These are phyloP conservation scores for Champsocephalus esox DNA, from an alignment of 2,797 vertebrate genomes.

Conservation along the genomic window DNA sequence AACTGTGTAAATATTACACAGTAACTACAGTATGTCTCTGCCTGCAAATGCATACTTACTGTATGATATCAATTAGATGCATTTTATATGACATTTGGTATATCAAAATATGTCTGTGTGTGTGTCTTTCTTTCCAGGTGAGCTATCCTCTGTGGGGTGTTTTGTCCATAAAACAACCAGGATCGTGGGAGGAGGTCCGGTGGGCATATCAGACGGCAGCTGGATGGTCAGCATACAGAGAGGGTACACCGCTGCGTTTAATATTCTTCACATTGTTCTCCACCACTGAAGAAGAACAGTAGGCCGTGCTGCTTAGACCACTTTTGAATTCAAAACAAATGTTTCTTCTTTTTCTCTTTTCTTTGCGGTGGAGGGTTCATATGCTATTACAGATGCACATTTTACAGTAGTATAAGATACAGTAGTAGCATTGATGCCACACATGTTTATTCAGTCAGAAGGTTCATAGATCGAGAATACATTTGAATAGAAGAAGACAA, in stretches of 20 bases:
- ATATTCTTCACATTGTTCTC: slow-evolving; percentile 35
- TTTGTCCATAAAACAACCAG: slow-evolving; percentile 85
- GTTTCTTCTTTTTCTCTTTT: not conserved
- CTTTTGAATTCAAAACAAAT: slow-evolving; percentile 15
- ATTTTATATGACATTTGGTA: not conserved
- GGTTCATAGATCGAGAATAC: not conserved
- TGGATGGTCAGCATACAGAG: slow-evolving; percentile 98
- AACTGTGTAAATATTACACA: slow-evolving; percentile 38
- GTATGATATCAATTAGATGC: not conserved
- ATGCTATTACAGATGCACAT: not conserved
- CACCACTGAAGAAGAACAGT: slow-evolving; percentile 32
- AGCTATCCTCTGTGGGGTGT: slow-evolving; percentile 74
- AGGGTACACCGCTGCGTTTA: slow-evolving; percentile 74
- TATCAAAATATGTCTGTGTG: not conserved
- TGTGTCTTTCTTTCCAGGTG: slow-evolving; percentile 51
- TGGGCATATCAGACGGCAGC: slow-evolving; percentile 90
- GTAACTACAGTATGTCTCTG: slow-evolving; percentile 26
- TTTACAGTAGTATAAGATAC: not conserved
- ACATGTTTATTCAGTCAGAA: not conserved
- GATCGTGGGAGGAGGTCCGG: slow-evolving; percentile 94
- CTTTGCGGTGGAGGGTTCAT: not conserved
- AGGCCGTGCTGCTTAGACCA: slow-evolving; percentile 4
- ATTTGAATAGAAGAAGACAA: not conserved
- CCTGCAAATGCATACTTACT: slow-evolving; percentile 1
- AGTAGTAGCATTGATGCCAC: not conserved